Evolutionary conservation across 2,797 vertebrate genomes (phyloP), one percentile per base, ranked within the genome.

Genomic region (Prunella strophiata): DNA sequence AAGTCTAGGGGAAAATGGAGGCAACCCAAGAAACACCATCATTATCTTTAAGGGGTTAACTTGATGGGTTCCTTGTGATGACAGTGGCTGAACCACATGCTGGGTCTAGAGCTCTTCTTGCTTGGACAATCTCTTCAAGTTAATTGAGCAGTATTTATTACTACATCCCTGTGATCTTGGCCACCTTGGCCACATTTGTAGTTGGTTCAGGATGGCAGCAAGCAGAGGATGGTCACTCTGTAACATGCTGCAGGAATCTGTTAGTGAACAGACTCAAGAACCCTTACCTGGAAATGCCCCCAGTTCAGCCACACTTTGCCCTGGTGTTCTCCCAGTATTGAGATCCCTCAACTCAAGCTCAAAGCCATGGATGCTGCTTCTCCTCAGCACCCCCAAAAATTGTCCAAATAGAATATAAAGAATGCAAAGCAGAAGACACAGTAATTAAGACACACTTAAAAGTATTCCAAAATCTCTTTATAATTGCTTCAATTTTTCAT

Each of bases 41-140:
- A 3, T n/a, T 61, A 38, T n/a, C 3, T 1, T 42, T 51, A 36
- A 47, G 30, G 84, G 14, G 12, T 26, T 43, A 26, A 26, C 5
- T 65, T 34, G 55, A 59, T 1, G 17, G 6, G 14, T 32, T 85
- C 65, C 81, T 74, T 43, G 68, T 81, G 65, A 59, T 7, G 13
- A 13, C 42, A 88, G 20, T 26, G 50, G 40, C 36, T 40, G 22
- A 19, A 2, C 5, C 13, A 48, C 0, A 0, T 7, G 19, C 34
- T 43, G 36, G 23, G 42, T 62, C 19, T n/a, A 42, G 18, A 6
- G 13, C 18, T 72, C 81, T 18, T 25, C 3, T 55, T 66, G 30
- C 48, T 84, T 9, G 1, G 42, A 45, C 30, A 54, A 68, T 9
- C 51, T 67, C 48, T 16, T 52, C 14, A 25, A 22, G 54, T 32